A percentile compares a stretch with the other conserved stretches of the same genome.
Conservation (phyloP, 2,113 vertebrate genomes). For the Scolopax mira region DNA sequence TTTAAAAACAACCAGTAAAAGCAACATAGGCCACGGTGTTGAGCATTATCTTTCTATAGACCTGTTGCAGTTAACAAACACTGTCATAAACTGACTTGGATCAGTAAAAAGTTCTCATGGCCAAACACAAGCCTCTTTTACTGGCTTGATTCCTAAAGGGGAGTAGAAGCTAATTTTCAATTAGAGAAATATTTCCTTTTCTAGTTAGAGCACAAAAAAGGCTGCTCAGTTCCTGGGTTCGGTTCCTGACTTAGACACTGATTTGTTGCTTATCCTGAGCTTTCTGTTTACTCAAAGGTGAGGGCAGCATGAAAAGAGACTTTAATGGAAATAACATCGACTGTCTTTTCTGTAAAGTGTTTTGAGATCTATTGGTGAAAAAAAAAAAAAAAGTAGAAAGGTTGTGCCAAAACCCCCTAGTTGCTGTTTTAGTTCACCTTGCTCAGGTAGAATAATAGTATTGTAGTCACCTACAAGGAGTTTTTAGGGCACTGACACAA, state of each 20-base stretch:
- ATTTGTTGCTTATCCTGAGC: not conserved
- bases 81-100: not conserved
- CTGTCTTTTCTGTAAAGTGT: not conserved
- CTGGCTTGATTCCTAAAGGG: not conserved
- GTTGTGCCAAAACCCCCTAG: not conserved
- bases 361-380: not conserved
- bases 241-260: not conserved
- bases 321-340: not conserved
- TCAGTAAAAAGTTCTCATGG: not conserved
- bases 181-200: not conserved
- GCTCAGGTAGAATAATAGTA: not conserved
- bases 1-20: not conserved
- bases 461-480: fast-evolving
- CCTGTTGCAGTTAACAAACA: not conserved
- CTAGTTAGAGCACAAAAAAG: not conserved
- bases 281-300: not conserved
- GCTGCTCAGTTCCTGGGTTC: not conserved
- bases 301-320: not conserved
- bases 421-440: not conserved
- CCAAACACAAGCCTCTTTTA: not conserved
- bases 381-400: not conserved
- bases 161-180: not conserved
- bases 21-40: not conserved
- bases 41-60: not conserved
- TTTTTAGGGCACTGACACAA: not conserved